Conservation (phyloP, 1,140 invertebrate species). For the Brachionus koreanus region DNA sequence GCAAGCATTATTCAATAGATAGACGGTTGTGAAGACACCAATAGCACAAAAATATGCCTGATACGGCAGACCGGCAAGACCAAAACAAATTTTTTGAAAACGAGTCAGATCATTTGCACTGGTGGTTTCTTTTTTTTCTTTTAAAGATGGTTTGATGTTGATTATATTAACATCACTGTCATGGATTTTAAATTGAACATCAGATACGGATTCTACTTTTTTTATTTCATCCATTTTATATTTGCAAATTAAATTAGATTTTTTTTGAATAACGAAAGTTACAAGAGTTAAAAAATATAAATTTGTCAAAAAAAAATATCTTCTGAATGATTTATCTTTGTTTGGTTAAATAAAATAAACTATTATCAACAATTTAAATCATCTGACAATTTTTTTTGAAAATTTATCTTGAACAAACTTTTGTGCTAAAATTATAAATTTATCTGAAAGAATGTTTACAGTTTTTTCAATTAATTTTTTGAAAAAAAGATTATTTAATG, state of each 20-base stretch:
- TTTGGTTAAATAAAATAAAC: background rate
- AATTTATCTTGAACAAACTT: background rate
- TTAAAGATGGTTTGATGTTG: background rate
- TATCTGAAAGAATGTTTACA: background rate
- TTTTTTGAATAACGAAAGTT: background rate
- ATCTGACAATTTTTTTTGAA: background rate
- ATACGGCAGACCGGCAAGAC: constrained; percentile 13
- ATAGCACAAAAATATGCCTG: constrained; percentile 34
- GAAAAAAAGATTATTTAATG: no score
- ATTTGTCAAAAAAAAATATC: background rate
- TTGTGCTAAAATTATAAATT: background rate
- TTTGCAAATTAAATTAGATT: background rate
- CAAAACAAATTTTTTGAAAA: constrained; percentile 33
- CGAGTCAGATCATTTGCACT: background rate
- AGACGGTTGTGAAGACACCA: constrained; percentile 35
- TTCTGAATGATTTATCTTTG: background rate
- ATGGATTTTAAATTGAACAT: background rate
- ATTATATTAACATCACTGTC: background rate
- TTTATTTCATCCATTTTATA: background rate
- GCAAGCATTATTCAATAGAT: constrained; percentile 3
- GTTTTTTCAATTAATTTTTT: no score
- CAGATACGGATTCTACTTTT: background rate
- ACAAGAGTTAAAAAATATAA: background rate
- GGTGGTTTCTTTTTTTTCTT: background rate
- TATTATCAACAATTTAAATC: background rate